Conservation (phyloP, 2,888 invertebrate species). For the Tenthredo scrophulariae region DNA sequence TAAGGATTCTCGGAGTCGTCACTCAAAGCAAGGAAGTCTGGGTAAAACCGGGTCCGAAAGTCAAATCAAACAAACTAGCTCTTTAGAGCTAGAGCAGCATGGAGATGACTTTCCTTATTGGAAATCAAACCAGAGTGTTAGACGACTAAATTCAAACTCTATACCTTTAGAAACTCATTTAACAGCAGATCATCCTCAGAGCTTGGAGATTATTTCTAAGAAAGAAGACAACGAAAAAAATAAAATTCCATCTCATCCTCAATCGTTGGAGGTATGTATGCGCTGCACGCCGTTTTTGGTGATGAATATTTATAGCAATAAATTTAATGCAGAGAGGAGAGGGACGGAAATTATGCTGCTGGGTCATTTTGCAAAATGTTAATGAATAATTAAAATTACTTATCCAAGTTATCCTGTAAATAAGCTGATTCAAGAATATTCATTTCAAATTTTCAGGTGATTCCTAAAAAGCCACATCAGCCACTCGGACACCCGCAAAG, state of each 20-base stretch:
- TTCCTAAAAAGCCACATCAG: constrained; percentile 73
- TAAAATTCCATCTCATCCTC: constrained; percentile 76
- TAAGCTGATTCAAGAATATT: background rate
- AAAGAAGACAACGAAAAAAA: constrained; percentile 73
- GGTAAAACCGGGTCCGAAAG: constrained; percentile 78
- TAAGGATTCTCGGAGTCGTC: constrained; percentile 72
- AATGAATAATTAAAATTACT: background rate
- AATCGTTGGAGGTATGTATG: constrained; percentile 72
- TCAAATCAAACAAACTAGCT: constrained; percentile 80
- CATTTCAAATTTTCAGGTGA: constrained; percentile 64
- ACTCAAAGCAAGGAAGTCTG: constrained; percentile 74
- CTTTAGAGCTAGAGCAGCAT: constrained; percentile 79
- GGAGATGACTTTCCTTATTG: constrained; percentile 74
- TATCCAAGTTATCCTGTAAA: background rate
- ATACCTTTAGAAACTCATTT: constrained; percentile 73
- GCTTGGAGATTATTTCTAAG: constrained; percentile 74
- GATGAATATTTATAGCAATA: background rate
- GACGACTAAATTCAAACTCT: constrained; percentile 72
- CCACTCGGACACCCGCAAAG: constrained; percentile 76
- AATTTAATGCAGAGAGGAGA: background rate
- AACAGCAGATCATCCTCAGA: constrained; percentile 74
- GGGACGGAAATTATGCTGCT: background rate
- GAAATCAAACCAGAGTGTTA: constrained; percentile 74
- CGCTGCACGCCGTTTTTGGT: background rate
- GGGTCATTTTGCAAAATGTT: background rate